Percentiles rank a stretch among this genome's conserved stretches.
Evolutionary conservation across 2,797 vertebrate species (phyloP).

Genomic region (Sebastolobus alascanus): DNA sequence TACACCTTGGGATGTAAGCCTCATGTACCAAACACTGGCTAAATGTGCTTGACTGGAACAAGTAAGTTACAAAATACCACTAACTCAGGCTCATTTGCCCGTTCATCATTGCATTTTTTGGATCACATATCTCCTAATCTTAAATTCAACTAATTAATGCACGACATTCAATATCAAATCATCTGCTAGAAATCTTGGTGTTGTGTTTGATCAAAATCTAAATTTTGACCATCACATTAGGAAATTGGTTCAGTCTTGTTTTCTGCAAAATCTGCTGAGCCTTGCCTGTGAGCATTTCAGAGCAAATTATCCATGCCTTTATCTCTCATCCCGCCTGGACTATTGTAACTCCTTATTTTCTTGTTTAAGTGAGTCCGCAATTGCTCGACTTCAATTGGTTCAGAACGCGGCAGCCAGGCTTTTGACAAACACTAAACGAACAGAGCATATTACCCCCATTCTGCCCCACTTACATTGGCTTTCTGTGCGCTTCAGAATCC

Average conservation of each 20-base stretch:
- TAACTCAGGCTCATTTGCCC: not conserved
- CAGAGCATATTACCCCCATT: not conserved
- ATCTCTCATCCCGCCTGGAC: not conserved
- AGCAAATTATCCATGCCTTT: not conserved
- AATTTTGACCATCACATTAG: no score
- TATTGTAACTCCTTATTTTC: not conserved
- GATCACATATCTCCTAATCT: not conserved
- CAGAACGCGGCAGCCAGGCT: not conserved
- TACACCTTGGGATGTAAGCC: no score
- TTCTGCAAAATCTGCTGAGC: not conserved
- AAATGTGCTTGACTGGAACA: not conserved
- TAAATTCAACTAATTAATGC: not conserved
- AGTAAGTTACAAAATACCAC: no score
- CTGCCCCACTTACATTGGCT: not conserved
- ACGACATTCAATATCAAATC: not conserved
- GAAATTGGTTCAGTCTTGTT: not conserved
- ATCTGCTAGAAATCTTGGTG: not conserved
- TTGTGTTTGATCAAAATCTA: not conserved
- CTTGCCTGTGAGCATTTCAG: not conserved
- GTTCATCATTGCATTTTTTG: not conserved
- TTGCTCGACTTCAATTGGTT: not conserved
- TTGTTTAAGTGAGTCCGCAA: not conserved
- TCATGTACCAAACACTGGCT: no score
- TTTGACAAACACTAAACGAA: not conserved
- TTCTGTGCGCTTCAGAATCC: not conserved